Percentiles rank a stretch among this genome's conserved stretches.
phyloP scores from a whole-genome alignment of 2,888 invertebrate genomes.

The Tethea ocularis region DNA sequence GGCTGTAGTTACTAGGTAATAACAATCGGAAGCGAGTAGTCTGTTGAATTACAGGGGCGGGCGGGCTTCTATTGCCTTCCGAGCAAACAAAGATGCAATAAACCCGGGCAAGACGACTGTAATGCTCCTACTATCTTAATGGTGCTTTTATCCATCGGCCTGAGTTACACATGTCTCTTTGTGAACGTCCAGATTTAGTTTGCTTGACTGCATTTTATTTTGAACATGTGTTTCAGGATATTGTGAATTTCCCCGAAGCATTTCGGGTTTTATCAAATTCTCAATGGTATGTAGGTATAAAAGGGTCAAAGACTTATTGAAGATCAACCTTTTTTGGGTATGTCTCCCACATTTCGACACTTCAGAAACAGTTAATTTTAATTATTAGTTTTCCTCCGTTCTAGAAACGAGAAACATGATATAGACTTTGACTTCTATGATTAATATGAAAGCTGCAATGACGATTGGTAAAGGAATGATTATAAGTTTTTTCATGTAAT shows the following conservation, averaged over 20 bases:
- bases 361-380: no score
- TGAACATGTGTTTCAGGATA: conserved; percentile 25
- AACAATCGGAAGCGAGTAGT: conserved; percentile 70
- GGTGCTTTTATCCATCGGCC: conserved; percentile 65
- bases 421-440: no score
- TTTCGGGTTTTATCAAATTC: background rate
- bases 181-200: conserved; percentile 44
- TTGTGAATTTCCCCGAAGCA: conserved; percentile 8
- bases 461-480: no score
- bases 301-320: background rate
- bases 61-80: conserved; percentile 62
- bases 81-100: conserved; percentile 79
- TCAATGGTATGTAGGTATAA: background rate
- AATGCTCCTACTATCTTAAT: conserved; percentile 59
- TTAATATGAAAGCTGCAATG: no score
- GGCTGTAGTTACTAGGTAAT: conserved; percentile 57
- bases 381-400: no score
- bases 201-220: conserved; percentile 57
- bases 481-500: no score
- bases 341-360: background rate
- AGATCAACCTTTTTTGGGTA: background rate
- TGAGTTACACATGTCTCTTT: conserved; percentile 69
- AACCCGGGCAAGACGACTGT: conserved; percentile 66
- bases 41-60: conserved; percentile 59
- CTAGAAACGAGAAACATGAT: no score